Evolutionary conservation across 2,113 vertebrate genomes (phyloP).

Genomic region (Indri indri): DNA sequence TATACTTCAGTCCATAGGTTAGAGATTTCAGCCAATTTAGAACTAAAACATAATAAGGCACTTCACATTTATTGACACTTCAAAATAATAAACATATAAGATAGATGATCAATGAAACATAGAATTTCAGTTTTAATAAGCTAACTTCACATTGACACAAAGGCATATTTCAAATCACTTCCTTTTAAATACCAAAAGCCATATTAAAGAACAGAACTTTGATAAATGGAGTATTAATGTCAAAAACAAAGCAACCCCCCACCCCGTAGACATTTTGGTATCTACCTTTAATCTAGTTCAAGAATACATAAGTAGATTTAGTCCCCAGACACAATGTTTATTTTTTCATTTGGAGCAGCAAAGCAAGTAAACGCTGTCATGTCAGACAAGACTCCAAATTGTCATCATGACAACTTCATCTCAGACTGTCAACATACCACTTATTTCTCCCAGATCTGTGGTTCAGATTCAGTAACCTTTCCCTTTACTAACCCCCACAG

Average conservation of each 20-base stretch:
- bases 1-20: not conserved
- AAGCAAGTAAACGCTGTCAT: constrained; percentile 76
- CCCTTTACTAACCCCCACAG: not conserved
- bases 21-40: not conserved
- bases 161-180: not conserved
- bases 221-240: not conserved
- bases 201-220: not conserved
- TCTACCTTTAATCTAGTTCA: not conserved
- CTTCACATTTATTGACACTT: not conserved
- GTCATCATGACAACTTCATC: constrained; percentile 79
- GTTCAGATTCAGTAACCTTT: constrained; percentile 41
- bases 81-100: not conserved
- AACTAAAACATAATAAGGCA: not conserved
- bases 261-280: not conserved
- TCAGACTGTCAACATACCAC: constrained; percentile 69
- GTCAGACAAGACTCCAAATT: constrained; percentile 67
- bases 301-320: constrained; percentile 54
- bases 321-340: constrained; percentile 8
- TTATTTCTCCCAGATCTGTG: constrained; percentile 60
- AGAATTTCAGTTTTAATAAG: not conserved
- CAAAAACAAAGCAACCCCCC: not conserved
- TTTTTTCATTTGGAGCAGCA: constrained; percentile 65
- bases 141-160: not conserved
- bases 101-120: not conserved
- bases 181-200: not conserved